A percentile compares a stretch with the other conserved stretches of the same genome.
phyloP scores from a whole-genome alignment of 1,140 invertebrate genomes.

The Papilio xuthus region DNA sequence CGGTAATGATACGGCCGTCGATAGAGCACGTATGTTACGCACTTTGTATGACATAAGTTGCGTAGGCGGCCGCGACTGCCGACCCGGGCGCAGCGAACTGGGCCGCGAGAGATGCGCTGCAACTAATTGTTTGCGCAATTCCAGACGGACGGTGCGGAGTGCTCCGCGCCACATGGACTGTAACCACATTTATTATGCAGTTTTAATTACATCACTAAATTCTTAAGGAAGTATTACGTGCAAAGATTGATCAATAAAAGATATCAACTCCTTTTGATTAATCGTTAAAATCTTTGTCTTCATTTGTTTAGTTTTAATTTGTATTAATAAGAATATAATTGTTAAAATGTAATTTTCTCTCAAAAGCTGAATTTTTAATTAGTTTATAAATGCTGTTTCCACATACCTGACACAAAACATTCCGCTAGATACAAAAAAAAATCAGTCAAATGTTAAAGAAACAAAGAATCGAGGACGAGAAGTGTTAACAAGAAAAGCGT shows the following conservation, averaged over 20 bases:
- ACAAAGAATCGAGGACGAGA: constrained; percentile 26
- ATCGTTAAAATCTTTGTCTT: not conserved
- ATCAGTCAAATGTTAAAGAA: not conserved
- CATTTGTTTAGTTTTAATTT: too few species aligned
- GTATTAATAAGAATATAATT: not conserved
- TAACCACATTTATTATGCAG: not conserved
- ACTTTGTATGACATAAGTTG: constrained; percentile 70
- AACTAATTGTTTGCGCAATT: constrained; percentile 68
- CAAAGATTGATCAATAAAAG: not conserved
- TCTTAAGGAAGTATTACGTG: not conserved
- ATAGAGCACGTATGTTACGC: constrained; percentile 59
- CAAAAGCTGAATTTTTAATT: not conserved
- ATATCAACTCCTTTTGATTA: not conserved
- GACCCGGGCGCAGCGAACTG: constrained; percentile 53
- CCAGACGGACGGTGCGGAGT: constrained; percentile 18
- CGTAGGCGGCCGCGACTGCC: constrained; percentile 61
- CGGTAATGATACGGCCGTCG: constrained; percentile 37
- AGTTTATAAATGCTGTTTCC: too few species aligned
- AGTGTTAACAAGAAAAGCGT: constrained; percentile 28
- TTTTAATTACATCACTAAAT: constrained; percentile 9
- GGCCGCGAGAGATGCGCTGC: constrained; percentile 69
- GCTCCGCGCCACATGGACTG: not conserved
- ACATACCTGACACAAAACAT: not conserved
- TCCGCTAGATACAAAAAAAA: not conserved
- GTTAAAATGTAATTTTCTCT: not conserved